Conservation (phyloP, 2,888 invertebrate species). For the Diabrotica balteata region DNA sequence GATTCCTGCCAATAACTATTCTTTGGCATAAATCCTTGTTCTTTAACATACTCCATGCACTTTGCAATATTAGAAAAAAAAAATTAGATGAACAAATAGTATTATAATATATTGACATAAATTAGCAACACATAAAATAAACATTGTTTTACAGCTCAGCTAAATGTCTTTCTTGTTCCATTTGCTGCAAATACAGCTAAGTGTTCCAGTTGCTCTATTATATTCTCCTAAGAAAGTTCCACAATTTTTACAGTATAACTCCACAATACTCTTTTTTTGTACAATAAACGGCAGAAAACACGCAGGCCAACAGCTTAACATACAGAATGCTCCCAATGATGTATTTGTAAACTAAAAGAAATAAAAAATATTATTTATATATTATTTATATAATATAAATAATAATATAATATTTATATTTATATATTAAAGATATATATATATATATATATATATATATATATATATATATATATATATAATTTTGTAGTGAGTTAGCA, state of each 20-base stretch:
- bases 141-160: not conserved
- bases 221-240: constrained; percentile 9
- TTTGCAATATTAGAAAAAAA: too few relatives aligned
- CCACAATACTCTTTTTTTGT: not conserved
- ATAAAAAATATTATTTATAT: not conserved
- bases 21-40: too few relatives aligned
- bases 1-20: too few relatives aligned
- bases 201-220: constrained; percentile 5
- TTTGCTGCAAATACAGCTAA: not conserved
- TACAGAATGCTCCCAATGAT: not conserved
- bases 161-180: not conserved
- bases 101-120: not conserved
- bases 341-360: constrained; percentile 8
- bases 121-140: not conserved
- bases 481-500: too few relatives aligned
- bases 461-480: too few relatives aligned
- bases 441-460: too few relatives aligned
- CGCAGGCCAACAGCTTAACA: constrained; percentile 18
- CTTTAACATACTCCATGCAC: too few relatives aligned
- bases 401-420: too few relatives aligned
- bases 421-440: too few relatives aligned
- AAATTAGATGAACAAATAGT: too few relatives aligned
- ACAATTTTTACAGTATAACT: constrained; percentile 14
- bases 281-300: constrained; percentile 18
- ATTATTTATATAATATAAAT: too few relatives aligned